Conservation (phyloP, 2,113 vertebrate genomes). For the Cathartes aura region DNA sequence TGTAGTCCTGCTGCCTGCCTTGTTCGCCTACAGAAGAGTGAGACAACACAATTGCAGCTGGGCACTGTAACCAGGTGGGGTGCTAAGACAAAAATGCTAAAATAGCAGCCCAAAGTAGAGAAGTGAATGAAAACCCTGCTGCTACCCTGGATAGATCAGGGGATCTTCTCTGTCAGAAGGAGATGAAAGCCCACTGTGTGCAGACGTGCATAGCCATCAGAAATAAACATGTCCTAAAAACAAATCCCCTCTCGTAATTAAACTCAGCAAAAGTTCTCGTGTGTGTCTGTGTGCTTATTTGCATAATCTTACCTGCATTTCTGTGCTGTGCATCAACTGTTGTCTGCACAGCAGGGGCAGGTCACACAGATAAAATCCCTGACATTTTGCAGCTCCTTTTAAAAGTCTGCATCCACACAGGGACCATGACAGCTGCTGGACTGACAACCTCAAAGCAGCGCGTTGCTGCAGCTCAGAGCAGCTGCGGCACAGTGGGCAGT, state of each 20-base stretch:
- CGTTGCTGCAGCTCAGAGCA: background rate
- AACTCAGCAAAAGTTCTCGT: background rate
- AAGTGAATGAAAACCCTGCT: background rate
- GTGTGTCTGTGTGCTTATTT: background rate
- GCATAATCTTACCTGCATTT: background rate
- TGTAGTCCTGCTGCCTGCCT: background rate
- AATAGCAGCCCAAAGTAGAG: background rate
- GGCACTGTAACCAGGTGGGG: background rate
- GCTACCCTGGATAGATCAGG: background rate
- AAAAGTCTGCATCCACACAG: background rate
- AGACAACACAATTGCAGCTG: background rate
- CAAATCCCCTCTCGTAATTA: background rate
- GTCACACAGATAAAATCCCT: background rate
- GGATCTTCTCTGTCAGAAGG: background rate
- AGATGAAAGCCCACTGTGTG: background rate
- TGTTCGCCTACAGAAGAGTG: background rate
- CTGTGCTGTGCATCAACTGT: background rate
- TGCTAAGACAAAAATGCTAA: background rate
- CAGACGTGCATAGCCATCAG: background rate
- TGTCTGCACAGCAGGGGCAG: background rate
- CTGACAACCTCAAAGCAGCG: background rate
- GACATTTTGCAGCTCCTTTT: background rate
- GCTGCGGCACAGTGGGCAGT: background rate
- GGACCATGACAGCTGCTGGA: background rate
- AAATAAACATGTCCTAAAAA: background rate